Percentiles rank a stretch among this genome's conserved stretches.
Evolutionary conservation across 2,888 invertebrate genomes (phyloP).

Genomic region (Erpobdella octoculata): DNA sequence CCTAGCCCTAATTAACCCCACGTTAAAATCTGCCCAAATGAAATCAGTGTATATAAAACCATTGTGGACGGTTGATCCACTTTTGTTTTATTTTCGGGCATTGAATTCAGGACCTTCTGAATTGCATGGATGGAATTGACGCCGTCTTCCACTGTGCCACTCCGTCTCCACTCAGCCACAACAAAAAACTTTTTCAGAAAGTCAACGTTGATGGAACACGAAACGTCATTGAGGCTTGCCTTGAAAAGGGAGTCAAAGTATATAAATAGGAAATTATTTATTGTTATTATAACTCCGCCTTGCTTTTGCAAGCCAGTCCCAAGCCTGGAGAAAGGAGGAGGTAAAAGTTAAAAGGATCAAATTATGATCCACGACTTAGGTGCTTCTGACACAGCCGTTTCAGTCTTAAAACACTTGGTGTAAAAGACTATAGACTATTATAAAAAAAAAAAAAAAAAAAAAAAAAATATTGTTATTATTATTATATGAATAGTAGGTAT

Average conservation of each 20-base stretch:
- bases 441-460: not conserved
- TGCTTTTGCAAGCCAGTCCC: not conserved
- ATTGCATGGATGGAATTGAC: conserved; percentile 40
- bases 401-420: no score
- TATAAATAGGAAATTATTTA: not conserved
- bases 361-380: no score
- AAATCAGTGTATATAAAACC: not conserved
- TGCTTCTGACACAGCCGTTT: no score
- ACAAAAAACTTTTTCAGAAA: conserved; percentile 43
- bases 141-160: conserved; percentile 46
- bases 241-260: conserved; percentile 43
- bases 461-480: no score
- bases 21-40: no score
- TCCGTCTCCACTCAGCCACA: conserved; percentile 43
- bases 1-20: no score
- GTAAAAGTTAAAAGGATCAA: no score
- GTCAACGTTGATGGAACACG: conserved; percentile 45
- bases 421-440: no score
- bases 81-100: not conserved
- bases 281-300: not conserved
- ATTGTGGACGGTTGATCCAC: not conserved
- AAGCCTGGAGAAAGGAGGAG: not conserved
- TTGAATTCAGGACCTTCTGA: conserved; percentile 39
- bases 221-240: conserved; percentile 42
- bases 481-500: no score